Evolutionary conservation across 2,888 invertebrate genomes (phyloP).

Genomic region (Loripinus fragilis): DNA sequence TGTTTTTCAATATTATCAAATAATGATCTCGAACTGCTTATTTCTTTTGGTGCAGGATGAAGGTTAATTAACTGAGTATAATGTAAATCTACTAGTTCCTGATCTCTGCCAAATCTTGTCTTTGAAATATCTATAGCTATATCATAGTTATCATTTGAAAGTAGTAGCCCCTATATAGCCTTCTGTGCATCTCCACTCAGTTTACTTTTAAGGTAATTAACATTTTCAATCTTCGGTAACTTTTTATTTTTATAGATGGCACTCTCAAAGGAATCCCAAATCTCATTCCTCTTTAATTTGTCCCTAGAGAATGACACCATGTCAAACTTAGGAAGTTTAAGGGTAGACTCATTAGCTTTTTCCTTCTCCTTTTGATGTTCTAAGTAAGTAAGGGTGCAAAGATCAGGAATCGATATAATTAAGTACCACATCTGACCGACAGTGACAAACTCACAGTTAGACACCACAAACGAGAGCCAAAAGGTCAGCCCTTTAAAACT

Average conservation of each 20-base stretch:
- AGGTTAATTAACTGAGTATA: not conserved
- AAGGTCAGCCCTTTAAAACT: not conserved
- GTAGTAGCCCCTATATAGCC: not conserved
- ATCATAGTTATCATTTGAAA: constrained; percentile 8
- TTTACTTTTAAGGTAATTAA: constrained; percentile 8
- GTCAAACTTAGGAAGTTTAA: constrained; percentile 3
- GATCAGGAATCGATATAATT: too few species aligned
- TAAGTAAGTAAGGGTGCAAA: too few species aligned
- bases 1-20: constrained; percentile 27
- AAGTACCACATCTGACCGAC: too few species aligned
- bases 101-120: not conserved
- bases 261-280: constrained; percentile 13
- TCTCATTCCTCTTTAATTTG: constrained; percentile 9
- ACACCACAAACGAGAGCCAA: too few species aligned
- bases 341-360: not conserved
- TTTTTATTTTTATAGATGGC: constrained; percentile 5
- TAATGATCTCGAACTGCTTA: not conserved
- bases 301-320: not conserved
- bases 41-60: not conserved
- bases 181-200: not conserved
- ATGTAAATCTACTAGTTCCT: constrained; percentile 7
- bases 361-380: not conserved
- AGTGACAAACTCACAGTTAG: too few species aligned
- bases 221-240: not conserved
- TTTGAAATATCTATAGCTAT: constrained; percentile 10